Base-by-base conservation (phyloP, 2,888 invertebrate genomes). In the Cheilosia urbana region DNA sequence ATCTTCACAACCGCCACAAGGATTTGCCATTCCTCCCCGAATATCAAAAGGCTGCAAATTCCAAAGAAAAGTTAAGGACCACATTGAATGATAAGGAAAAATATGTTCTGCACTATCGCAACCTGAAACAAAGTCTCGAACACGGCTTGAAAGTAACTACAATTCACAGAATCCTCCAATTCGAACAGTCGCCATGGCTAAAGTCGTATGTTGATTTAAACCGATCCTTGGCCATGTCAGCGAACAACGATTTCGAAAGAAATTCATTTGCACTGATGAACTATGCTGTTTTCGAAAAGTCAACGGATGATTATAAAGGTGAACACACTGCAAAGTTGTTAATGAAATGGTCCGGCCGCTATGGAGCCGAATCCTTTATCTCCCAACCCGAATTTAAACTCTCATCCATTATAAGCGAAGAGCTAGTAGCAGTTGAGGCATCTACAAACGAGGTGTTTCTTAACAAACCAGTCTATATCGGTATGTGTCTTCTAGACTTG, bases 91-190 rank as follows among this genome's bases (percentile, higher is more conserved):
- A 88, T 58, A 90, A 90, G 85, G n/a, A 30, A 27, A 87, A 88
- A 6, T 90, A 90, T 75, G 76, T 90, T 0, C 88, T 90, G n/a
- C 90, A 91, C 78, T 90, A 89, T 30, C 69, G 88, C 27, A 88
- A 87, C 73, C 79, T 90, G 9, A 87, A 89, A 55, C 87, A 90
- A 68, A 88, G 87, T 81, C 47, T 91, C 4, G 62, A 88, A 34
- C 62, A 89, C 30, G 91, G 90, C 0, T 49, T 91, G 19, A 87
- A 77, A 73, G 47, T 90, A 9, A 81, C 27, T 37, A 90, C 89
- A 88, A 88, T 90, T 19, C 89, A 90, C 79, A 63, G 89, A 13
- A 81, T 89, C 9, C 55, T 91, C 15, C 21, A 75, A 30, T 90
- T 90, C 79, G 69, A 81, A 19, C 90, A 90, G 88, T 88, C 88